Conservation (phyloP, 2,797 vertebrate species). For the Spea hammondii region DNA sequence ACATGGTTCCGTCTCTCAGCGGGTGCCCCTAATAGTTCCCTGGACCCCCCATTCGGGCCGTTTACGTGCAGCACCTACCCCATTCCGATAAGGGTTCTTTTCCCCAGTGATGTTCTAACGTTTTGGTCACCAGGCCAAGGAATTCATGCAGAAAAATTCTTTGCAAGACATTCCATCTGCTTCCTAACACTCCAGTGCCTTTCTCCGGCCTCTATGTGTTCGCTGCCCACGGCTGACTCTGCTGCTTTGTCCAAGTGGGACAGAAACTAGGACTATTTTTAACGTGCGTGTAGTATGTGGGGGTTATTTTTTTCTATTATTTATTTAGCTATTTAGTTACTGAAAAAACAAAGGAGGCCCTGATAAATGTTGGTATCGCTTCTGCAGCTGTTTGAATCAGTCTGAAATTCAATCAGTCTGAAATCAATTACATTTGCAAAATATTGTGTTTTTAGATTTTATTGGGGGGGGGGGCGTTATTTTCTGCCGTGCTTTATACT, state of each 20-base stretch:
- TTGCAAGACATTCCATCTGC: constrained; percentile 24
- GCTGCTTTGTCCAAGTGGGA: neutral
- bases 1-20: too few relatives aligned
- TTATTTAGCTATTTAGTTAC: too few relatives aligned
- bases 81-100: neutral
- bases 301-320: neutral
- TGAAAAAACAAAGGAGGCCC: too few relatives aligned
- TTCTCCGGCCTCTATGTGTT: neutral
- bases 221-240: neutral
- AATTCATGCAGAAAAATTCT: constrained; percentile 14
- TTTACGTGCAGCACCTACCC: neutral
- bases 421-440: too few relatives aligned
- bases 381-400: too few relatives aligned
- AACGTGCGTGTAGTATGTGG: neutral
- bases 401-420: too few relatives aligned
- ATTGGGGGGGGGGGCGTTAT: too few relatives aligned
- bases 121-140: constrained; percentile 2
- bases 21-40: too few relatives aligned
- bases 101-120: neutral
- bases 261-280: neutral
- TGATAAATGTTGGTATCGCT: too few relatives aligned
- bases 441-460: too few relatives aligned
- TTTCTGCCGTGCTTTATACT: too few relatives aligned
- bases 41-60: too few relatives aligned
- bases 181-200: constrained; percentile 3